Evolutionary conservation across 2,888 invertebrate genomes (phyloP), one percentile per base, ranked within the genome.

Genomic region (Chalcosyrphus nemorum): DNA sequence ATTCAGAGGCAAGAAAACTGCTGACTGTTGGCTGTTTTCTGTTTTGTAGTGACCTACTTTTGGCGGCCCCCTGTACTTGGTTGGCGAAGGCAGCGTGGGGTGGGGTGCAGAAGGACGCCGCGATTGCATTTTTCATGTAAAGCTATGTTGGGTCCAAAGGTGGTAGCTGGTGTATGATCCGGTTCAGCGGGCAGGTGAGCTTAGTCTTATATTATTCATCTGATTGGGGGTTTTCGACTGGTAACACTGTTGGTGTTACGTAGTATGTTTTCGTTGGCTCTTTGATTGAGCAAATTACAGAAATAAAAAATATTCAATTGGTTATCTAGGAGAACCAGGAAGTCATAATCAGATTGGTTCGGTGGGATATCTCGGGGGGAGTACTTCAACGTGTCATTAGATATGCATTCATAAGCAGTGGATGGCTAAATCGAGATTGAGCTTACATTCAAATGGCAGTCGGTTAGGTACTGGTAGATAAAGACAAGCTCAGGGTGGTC

Each of bases 41-140:
- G 75, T 45, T 74, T 65, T 41, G 27, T 61, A 66, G 21, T 80
- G 84, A 84, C 84, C 84, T 80, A 84, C 84, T 84, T 84, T 57
- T 74, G 54, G 59, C 63, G 74, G 74, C 80, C 84, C 74, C 63
- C 63, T 63, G 61, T 63, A 74, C 41, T 68, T 68, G 66, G 65
- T 1, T 15, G 27, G 21, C 7, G 54, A 65, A 54, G 63, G 70
- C 43, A 50, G 27, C 21, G 15, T 27, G 47, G 38, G 56, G 72
- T 50, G 66, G 13, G 72, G 77, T 72, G 77, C 71, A 72, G 80
- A 70, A 78, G 68, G 74, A 84, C 72, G 81, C 66, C 19, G 13
- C 72, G 74, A 68, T 80, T 68, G 72, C 82, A 84, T 80, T 74
- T 78, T 80, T 74, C 29, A 74, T 41, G 32, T 50, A 15, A 57